Evolutionary conservation across 2,888 invertebrate species (phyloP).

Genomic region (Drosophila monieri): DNA sequence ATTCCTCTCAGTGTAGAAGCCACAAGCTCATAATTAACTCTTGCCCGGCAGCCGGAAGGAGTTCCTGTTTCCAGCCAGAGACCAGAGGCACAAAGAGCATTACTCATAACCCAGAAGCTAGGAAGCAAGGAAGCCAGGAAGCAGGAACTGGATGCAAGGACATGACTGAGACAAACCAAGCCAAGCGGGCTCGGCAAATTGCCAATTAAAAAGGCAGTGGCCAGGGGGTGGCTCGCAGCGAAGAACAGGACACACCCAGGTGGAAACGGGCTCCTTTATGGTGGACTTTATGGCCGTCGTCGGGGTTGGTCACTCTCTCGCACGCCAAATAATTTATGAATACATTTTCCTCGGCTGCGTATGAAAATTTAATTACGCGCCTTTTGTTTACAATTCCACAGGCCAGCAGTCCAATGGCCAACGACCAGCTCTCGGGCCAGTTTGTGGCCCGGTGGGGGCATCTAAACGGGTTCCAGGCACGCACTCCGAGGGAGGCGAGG

Average conservation of each 20-base stretch:
- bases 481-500: background rate
- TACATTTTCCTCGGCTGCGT: constrained; percentile 53
- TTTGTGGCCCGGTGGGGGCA: background rate
- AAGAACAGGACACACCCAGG: constrained; percentile 38
- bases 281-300: background rate
- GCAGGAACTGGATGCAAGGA: constrained; percentile 51
- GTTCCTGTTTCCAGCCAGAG: background rate
- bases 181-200: constrained; percentile 47
- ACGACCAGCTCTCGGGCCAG: constrained; percentile 42
- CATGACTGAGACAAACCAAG: constrained; percentile 27
- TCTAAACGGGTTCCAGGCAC: constrained; percentile 66
- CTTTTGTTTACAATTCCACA: constrained; percentile 75
- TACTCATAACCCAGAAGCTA: constrained; percentile 16
- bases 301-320: constrained; percentile 42
- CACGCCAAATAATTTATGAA: constrained; percentile 64
- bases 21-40: constrained; percentile 10
- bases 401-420: constrained; percentile 46
- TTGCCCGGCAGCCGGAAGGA: constrained; percentile 6
- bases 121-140: background rate
- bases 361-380: constrained; percentile 75
- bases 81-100: constrained; percentile 15
- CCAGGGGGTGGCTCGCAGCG: constrained; percentile 1
- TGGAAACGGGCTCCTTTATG: constrained; percentile 1
- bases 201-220: constrained; percentile 66
- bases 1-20: background rate